Conservation (phyloP, 2,113 vertebrate species). For the Tupaia tana region DNA sequence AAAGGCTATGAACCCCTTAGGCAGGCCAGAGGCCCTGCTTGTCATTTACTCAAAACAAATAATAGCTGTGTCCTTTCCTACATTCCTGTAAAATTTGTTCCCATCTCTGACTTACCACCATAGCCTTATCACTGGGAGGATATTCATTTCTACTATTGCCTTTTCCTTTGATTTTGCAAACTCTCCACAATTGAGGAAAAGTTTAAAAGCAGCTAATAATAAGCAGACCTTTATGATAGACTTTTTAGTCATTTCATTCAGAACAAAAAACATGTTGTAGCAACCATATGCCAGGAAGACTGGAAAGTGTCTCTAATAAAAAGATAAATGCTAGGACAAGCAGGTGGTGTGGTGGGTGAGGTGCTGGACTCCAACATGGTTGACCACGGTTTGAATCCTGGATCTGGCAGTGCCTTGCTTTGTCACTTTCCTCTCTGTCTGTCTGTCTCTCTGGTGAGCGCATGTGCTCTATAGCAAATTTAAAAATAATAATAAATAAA, state of each 20-base stretch:
- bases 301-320: not conserved
- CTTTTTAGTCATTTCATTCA: not conserved
- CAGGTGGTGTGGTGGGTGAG: too few relatives aligned
- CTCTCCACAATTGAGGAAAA: not conserved
- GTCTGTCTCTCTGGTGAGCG: too few relatives aligned
- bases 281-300: not conserved
- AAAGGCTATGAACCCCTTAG: not conserved
- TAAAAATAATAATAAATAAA: too few relatives aligned
- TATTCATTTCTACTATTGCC: not conserved
- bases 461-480: too few relatives aligned
- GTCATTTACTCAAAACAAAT: not conserved
- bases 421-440: too few relatives aligned
- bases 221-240: not conserved
- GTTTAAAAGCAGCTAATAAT: not conserved
- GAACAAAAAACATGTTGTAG: not conserved
- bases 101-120: not conserved
- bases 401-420: too few relatives aligned
- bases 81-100: not conserved
- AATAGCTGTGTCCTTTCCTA: not conserved
- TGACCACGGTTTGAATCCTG: too few relatives aligned
- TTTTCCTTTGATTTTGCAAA: constrained; percentile 24
- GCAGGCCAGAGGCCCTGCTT: not conserved
- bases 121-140: not conserved
- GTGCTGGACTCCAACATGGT: too few relatives aligned
- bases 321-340: not conserved